Evolutionary conservation across 2,888 invertebrate species (phyloP).

Genomic region (Drosophila bunnanda): DNA sequence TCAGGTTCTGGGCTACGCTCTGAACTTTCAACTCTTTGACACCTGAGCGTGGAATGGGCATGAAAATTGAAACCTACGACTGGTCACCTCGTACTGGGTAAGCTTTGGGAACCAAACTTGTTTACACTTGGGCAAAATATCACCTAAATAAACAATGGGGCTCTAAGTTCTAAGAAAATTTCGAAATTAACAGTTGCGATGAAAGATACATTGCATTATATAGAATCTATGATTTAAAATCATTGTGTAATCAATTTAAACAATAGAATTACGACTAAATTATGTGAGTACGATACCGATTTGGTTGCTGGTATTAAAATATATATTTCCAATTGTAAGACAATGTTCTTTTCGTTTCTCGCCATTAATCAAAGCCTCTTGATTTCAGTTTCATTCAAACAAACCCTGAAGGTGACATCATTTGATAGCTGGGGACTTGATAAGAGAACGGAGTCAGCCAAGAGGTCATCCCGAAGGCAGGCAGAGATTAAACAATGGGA

Average conservation of each 20-base stretch:
- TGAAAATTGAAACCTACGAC: constrained; percentile 26
- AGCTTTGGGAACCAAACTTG: constrained; percentile 12
- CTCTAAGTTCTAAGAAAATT: neutral
- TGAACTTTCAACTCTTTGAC: constrained; percentile 40
- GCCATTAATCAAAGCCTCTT: constrained; percentile 1
- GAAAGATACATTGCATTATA: neutral
- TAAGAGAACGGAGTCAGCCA: constrained; percentile 24
- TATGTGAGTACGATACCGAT: neutral
- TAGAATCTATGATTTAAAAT: neutral
- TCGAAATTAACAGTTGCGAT: too few species aligned
- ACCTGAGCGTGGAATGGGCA: constrained; percentile 21
- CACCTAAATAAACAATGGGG: neutral
- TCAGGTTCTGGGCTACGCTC: constrained; percentile 41
- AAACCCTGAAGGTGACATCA: constrained; percentile 31
- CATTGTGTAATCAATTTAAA: neutral
- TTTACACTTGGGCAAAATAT: constrained; percentile 4
- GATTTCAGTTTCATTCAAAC: constrained; percentile 5
- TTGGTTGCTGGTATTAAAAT: neutral
- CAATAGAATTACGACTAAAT: neutral
- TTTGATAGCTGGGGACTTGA: constrained; percentile 21
- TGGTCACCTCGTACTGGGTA: constrained; percentile 10
- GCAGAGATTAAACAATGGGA: constrained; percentile 26
- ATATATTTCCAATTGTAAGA: neutral
- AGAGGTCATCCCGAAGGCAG: constrained; percentile 11
- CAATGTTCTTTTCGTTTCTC: neutral